These are phyloP conservation scores for Pterocles orientalis DNA, from an alignment of 2,113 vertebrate species.

Conservation along the genomic window DNA sequence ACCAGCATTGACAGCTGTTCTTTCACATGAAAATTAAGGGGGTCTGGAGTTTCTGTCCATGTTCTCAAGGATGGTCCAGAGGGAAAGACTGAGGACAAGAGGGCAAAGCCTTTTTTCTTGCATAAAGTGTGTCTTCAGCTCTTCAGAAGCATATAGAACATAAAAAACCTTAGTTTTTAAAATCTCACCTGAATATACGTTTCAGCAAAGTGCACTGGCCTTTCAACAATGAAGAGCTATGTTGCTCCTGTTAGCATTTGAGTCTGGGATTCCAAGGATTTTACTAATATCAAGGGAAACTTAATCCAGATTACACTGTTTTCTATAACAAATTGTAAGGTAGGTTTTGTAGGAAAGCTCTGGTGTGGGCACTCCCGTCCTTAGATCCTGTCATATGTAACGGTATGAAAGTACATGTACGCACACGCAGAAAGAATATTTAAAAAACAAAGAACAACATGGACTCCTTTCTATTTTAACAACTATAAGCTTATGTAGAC, in stretches of 20 bases:
- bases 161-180: background rate
- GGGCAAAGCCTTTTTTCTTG: background rate
- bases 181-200: background rate
- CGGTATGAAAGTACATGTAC: background rate
- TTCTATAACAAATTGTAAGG: background rate
- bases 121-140: background rate
- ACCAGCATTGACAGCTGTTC: background rate
- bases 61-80: background rate
- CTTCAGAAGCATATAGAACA: background rate
- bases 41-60: background rate
- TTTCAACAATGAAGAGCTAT: background rate
- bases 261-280: background rate
- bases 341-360: background rate
- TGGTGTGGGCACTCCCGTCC: background rate
- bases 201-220: background rate
- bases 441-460: background rate
- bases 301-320: background rate
- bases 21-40: background rate
- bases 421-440: background rate
- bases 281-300: background rate
- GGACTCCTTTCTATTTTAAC: background rate
- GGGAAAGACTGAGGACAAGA: background rate
- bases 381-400: background rate
- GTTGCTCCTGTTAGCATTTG: background rate
- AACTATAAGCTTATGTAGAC: background rate